Evolutionary conservation across 2,113 vertebrate species (phyloP), one percentile per base, ranked within the genome.

Genomic region (Petrocephalus zakoni): DNA sequence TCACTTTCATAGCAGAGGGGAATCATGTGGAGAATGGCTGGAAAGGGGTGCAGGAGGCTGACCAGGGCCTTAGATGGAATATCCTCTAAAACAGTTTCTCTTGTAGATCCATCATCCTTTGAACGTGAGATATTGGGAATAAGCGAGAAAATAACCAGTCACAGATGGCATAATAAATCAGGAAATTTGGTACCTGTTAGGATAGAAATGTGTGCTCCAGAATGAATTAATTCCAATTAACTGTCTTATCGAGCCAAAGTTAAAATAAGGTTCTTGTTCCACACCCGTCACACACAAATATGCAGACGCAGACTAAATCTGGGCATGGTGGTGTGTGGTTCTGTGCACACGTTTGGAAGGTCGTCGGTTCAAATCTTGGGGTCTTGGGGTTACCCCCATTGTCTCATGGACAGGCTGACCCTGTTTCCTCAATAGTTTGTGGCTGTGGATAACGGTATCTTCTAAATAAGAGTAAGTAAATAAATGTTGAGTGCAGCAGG

Each of bases 101-200:
- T 46, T n/a, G 22, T 83, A 53, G 53, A 90, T 88, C 90, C 91
- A 92, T 91, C 90, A 91, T 91, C 89, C 89, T 91, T 90, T 89
- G 90, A 29, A 75, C 47, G 91, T 25, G 49, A 58, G 85, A 88
- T 81, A 88, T 90, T 55, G 89, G 89, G 56, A 42, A 46, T 64
- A 47, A 61, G 34, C 13, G 78, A 46, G 42, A 75, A 81, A 75
- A 87, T 88, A 84, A 87, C 86, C 88, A 91, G 89, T 92, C 90
- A 87, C 91, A 92, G 90, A 90, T 89, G 90, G 90, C 85, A 86
- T 51, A 89, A 72, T 8, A 78, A 78, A 88, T 87, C 89, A 82
- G 64, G 78, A 64, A 68, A 75, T 49, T 86, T 42, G 46, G 85
- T 90, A 89, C 88, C 87, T 88, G 89, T 87, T 90, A 68, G 85